Evolutionary conservation across 37 sponge, comb jelly and placozoan genomes (phyloP).

Genomic region (Halichondria panicea): DNA sequence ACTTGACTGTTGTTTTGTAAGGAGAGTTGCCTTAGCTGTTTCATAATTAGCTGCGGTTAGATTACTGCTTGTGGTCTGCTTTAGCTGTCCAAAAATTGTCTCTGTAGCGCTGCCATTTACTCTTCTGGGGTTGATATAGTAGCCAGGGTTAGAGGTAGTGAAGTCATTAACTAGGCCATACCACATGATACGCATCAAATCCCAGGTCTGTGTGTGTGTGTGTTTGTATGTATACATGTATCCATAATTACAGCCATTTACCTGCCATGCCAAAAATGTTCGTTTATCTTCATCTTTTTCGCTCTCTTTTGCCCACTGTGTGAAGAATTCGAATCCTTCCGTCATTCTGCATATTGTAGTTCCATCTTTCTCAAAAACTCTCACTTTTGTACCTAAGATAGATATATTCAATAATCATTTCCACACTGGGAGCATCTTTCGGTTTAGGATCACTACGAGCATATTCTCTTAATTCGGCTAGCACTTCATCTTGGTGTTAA

Average conservation of each 20-base stretch:
- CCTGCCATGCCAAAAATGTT: no score
- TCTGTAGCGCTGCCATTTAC: conserved; percentile 31
- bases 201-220: no score
- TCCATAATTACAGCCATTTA: no score
- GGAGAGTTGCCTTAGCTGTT: conserved; percentile 3
- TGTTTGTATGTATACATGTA: no score
- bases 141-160: conserved; percentile 1
- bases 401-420: not conserved
- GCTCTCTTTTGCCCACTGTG: no score
- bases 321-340: no score
- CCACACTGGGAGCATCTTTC: not conserved
- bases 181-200: not conserved
- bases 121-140: conserved; percentile 11
- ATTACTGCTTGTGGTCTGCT: conserved; percentile 1
- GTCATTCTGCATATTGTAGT: no score
- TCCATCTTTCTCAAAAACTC: not conserved
- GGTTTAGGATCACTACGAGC: not conserved
- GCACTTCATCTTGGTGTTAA: conserved; percentile 26
- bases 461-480: conserved; percentile 20
- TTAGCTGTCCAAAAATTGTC: conserved; percentile 18
- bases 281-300: no score
- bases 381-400: not conserved
- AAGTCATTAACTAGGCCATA: conserved; percentile 15
- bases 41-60: conserved; percentile 4
- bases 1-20: not conserved